A percentile compares a stretch with the other conserved stretches of the same genome.
Conservation (phyloP, 2,888 invertebrate genomes). For the Phytoseiulus persimilis region DNA sequence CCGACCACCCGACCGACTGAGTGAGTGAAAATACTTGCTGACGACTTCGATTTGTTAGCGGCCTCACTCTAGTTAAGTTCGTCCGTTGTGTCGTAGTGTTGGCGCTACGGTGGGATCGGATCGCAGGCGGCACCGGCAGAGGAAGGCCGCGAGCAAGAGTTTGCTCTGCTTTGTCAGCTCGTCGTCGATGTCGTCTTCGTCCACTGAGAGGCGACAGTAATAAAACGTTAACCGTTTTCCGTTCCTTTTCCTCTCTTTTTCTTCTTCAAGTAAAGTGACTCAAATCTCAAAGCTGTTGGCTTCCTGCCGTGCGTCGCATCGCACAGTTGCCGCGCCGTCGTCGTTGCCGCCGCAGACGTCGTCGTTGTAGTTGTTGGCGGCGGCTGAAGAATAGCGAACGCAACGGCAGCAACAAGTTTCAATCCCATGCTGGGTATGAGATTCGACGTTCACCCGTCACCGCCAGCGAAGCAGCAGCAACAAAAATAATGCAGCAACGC, state of each 20-base stretch:
- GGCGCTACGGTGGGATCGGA: not conserved
- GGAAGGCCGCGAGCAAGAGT: not conserved
- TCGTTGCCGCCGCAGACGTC: not conserved
- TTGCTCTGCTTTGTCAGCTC: not conserved
- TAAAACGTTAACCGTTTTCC: slow-evolving; percentile 36
- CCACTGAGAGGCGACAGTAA: not conserved
- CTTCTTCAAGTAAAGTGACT: not conserved
- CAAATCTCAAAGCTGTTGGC: slow-evolving; percentile 9
- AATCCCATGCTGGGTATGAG: not conserved
- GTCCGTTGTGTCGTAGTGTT: not conserved
- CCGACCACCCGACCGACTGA: not conserved
- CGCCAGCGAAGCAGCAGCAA: not conserved
- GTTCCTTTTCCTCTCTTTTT: not conserved
- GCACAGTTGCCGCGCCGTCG: not conserved
- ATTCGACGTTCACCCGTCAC: not conserved
- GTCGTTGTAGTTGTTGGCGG: not conserved
- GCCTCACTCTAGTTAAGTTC: not conserved
- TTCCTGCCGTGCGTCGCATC: slow-evolving; percentile 12
- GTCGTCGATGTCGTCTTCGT: slow-evolving; percentile 22
- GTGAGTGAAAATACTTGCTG: not conserved
- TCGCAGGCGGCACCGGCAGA: not conserved
- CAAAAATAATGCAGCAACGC: not conserved
- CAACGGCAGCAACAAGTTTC: not conserved
- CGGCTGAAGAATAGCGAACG: not conserved
- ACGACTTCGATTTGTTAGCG: not conserved